These are phyloP conservation scores for Thunnus maccoyii DNA, from an alignment of 2,113 vertebrate genomes.

Conservation along the genomic window DNA sequence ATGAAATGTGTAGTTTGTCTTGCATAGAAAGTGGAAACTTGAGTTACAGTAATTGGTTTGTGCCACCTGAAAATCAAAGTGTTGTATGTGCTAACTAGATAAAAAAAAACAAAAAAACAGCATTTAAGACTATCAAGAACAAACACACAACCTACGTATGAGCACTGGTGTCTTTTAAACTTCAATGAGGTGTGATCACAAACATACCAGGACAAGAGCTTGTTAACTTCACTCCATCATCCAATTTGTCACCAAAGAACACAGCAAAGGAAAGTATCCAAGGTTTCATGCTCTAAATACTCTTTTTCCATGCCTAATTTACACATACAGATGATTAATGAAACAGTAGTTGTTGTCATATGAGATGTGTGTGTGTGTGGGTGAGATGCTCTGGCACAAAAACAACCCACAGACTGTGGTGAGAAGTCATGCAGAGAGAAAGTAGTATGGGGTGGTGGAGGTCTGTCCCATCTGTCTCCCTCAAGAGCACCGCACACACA, in stretches of 20 bases:
- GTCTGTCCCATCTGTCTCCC: conserved; percentile 74
- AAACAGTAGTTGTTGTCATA: conserved; percentile 63
- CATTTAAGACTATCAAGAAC: neutral
- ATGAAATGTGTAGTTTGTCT: neutral
- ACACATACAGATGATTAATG: conserved; percentile 81
- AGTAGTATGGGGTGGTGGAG: conserved; percentile 57
- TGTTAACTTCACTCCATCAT: conserved; percentile 62
- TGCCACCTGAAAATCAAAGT: neutral
- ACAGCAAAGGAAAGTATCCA: conserved; percentile 61
- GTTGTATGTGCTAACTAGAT: neutral
- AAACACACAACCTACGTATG: neutral
- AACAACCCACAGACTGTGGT: conserved; percentile 54
- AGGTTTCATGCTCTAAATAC: conserved; percentile 72
- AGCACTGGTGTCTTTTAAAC: conserved; percentile 31
- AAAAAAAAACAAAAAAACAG: neutral
- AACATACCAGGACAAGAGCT: conserved; percentile 35
- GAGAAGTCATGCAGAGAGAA: conserved; percentile 72
- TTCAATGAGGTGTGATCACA: conserved; percentile 38
- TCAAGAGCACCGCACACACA: conserved; percentile 29
- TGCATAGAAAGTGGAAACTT: neutral
- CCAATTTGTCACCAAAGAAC: conserved; percentile 50
- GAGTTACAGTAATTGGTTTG: neutral
- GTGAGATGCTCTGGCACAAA: conserved; percentile 57
- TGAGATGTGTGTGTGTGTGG: conserved; percentile 37
- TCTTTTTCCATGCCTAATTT: conserved; percentile 76